Conservation (phyloP, 2,888 invertebrate genomes). For the Brachyptera putata region DNA sequence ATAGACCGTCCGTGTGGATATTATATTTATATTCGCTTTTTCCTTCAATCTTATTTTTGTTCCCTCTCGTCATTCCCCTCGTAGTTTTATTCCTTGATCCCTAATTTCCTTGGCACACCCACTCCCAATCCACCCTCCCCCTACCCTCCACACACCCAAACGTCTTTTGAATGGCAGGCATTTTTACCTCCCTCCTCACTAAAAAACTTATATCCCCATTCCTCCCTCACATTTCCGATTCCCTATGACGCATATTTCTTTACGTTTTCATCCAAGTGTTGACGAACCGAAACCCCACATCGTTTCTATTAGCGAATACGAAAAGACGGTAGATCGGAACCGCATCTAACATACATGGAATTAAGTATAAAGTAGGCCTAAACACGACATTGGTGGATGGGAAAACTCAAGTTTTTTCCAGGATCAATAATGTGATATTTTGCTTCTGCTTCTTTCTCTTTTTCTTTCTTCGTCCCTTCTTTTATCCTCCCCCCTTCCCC, state of each 20-base stretch:
- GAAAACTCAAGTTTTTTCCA: neutral
- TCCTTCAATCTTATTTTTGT: neutral
- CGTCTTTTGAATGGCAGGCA: constrained; percentile 17
- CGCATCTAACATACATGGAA: too few species aligned
- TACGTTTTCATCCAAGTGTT: too few species aligned
- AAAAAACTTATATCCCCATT: neutral
- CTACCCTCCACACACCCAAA: constrained; percentile 5
- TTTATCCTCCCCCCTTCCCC: neutral
- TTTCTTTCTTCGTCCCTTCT: neutral
- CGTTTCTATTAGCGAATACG: too few species aligned
- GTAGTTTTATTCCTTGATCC: constrained; percentile 34
- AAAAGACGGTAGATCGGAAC: too few species aligned
- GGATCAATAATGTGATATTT: constrained; percentile 10
- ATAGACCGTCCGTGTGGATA: neutral
- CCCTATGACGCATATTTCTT: neutral
- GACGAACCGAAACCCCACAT: too few species aligned
- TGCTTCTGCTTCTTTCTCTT: constrained; percentile 14
- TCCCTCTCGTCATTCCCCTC: constrained; percentile 18
- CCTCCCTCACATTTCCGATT: neutral
- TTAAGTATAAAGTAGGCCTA: too few species aligned
- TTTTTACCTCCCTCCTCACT: constrained; percentile 11
- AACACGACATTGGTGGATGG: neutral
- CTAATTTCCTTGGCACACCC: constrained; percentile 31
- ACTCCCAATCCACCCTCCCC: constrained; percentile 13
- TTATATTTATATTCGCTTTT: constrained; percentile 4